These are phyloP conservation scores for Heteractis magnifica DNA, from an alignment of 92 coral and sea anemone genomes.

Conservation along the genomic window DNA sequence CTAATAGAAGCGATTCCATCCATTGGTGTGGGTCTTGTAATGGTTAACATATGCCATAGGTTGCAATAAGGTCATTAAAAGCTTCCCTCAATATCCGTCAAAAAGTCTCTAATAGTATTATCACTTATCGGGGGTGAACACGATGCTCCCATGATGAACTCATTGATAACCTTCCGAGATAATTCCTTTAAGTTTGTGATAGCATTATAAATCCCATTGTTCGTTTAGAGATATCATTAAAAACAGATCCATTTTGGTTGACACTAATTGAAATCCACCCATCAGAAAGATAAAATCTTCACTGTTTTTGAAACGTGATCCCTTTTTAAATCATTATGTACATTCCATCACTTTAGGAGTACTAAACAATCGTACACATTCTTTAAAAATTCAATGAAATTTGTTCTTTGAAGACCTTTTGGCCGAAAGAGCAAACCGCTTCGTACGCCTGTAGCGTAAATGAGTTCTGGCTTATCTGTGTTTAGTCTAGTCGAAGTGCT, in stretches of 20 bases:
- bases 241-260: slow-evolving; percentile 39
- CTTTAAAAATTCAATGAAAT: not conserved
- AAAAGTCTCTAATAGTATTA: slow-evolving; percentile 29
- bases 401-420: not conserved
- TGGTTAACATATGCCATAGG: slow-evolving; percentile 17
- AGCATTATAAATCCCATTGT: not conserved
- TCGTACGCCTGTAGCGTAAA: not conserved
- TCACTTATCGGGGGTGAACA: slow-evolving; percentile 9
- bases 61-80: slow-evolving; percentile 30
- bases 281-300: slow-evolving; percentile 11
- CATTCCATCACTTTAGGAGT: not conserved
- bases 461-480: not conserved
- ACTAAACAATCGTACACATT: not conserved
- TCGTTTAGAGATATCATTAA: slow-evolving; percentile 30
- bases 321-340: not conserved
- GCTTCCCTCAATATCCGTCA: slow-evolving; percentile 19
- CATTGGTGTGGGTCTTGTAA: not conserved
- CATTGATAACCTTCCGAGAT: slow-evolving; percentile 8
- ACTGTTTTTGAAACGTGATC: slow-evolving; percentile 13
- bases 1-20: not conserved
- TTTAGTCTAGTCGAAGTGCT: not conserved
- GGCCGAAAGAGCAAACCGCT: not conserved
- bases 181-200: slow-evolving; percentile 17
- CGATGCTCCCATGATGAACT: not conserved
- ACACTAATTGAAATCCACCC: slow-evolving; percentile 40